Evolutionary conservation across 2,888 invertebrate genomes (phyloP), one percentile per base, ranked within the genome.

Genomic region (Macaria liturata): DNA sequence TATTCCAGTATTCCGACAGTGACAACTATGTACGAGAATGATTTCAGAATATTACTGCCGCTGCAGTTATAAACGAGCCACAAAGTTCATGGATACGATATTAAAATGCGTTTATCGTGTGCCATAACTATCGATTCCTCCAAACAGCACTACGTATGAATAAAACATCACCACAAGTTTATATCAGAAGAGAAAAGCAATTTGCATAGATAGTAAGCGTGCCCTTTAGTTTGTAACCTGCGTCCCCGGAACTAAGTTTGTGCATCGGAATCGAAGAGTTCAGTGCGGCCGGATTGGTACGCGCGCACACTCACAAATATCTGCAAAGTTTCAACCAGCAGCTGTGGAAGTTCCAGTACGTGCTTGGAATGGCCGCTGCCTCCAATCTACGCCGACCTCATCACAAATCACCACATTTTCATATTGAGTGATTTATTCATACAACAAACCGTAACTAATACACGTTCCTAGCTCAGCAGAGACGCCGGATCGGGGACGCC

Each of bases 331-430:
- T 59, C 62, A 49, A 62, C 54, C 66, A 72, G 67, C 64, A 61
- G 68, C 62, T 61, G 61, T 61, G 61, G 65, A 72, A 76, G 72
- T 75, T 72, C 49, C 53, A 34, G 55, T 62, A 72, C 76, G 79
- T 78, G 79, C 59, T 48, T 43, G 39, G 73, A 74, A 73, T 74
- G 58, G 46, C 54, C 59, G 64, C 49, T 59, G 44, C 30, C 32
- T 56, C 49, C 49, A 54, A 48, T 57, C 62, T 54, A 46, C 46
- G 47, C 49, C 40, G 49, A 9, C 37, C 71, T 76, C 73, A 74
- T 77, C 76, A 73, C 70, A 74, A 78, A 81, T 77, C 77, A 78
- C 70, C 72, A 68, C 68, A 75, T 78, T 79, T 80, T 76, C 74
- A 76, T 80, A 77, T 71, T 72, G 68, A 76, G 71, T 74, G 74